Conservation (phyloP, 2,113 vertebrate species). For the Varanus salvator region DNA sequence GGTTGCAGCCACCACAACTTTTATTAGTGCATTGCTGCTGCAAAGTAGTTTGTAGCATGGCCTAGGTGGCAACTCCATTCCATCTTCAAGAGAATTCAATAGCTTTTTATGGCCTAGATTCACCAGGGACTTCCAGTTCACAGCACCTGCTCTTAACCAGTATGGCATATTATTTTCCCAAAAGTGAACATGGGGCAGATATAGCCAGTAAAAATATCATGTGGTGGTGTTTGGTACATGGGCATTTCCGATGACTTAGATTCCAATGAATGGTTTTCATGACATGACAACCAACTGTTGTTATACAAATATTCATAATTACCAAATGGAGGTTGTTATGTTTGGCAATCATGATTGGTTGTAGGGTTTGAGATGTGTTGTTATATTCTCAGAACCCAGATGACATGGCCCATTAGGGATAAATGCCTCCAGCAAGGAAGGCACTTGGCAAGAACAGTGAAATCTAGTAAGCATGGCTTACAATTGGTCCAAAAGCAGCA, state of each 20-base stretch:
- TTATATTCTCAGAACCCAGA: no score
- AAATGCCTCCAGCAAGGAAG: no score
- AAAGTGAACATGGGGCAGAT: not conserved
- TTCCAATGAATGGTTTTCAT: slow-evolving; percentile 36
- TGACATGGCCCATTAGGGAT: no score
- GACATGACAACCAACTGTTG: no score
- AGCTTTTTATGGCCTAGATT: not conserved
- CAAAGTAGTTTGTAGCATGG: not conserved
- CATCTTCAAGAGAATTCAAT: not conserved
- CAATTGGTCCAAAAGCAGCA: no score
- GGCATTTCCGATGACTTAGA: not conserved
- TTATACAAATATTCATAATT: no score
- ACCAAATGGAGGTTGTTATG: no score
- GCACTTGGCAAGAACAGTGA: no score
- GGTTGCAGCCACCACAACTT: not conserved
- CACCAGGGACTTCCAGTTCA: not conserved
- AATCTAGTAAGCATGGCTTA: no score
- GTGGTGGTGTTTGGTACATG: not conserved
- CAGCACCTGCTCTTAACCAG: not conserved
- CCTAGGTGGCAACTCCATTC: not conserved
- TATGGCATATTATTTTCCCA: not conserved
- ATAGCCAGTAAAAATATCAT: not conserved
- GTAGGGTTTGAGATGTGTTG: no score
- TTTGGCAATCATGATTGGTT: no score
- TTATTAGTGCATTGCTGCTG: not conserved